Conservation (phyloP, 2,888 invertebrate genomes). For the Sinodicranocentrus sp. region DNA sequence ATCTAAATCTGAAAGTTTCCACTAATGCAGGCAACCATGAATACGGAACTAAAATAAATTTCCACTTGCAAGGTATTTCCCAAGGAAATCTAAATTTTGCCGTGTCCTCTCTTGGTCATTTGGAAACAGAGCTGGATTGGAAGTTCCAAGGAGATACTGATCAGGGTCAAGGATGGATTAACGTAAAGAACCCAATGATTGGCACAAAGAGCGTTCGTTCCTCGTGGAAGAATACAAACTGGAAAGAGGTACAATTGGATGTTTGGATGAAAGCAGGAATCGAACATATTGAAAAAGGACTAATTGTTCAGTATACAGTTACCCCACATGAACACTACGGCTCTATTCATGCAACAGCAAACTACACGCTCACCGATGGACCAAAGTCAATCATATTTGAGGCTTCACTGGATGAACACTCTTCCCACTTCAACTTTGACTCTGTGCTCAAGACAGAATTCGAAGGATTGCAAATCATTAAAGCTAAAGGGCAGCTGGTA, state of each 20-base stretch:
- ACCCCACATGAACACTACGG: slow-evolving; percentile 43
- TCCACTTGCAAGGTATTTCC: slow-evolving; percentile 67
- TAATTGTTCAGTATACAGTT: slow-evolving; percentile 62
- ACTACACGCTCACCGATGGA: slow-evolving; percentile 61
- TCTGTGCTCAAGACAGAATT: slow-evolving; percentile 70
- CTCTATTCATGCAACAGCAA: slow-evolving; percentile 50
- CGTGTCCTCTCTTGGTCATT: slow-evolving; percentile 59
- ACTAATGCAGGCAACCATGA: slow-evolving; percentile 57
- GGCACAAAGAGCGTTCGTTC: slow-evolving; percentile 62
- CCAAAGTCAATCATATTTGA: slow-evolving; percentile 57
- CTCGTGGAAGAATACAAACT: slow-evolving; percentile 69
- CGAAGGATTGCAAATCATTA: slow-evolving; percentile 33
- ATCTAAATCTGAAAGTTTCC: slow-evolving; percentile 41
- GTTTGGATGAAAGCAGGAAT: slow-evolving; percentile 55
- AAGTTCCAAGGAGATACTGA: slow-evolving; percentile 63
- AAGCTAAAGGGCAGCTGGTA: slow-evolving; percentile 34
- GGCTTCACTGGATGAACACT: slow-evolving; percentile 42
- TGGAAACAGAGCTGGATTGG: slow-evolving; percentile 69
- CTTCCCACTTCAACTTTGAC: slow-evolving; percentile 60
- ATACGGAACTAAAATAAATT: slow-evolving; percentile 44
- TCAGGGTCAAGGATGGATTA: slow-evolving; percentile 56
- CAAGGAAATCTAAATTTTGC: slow-evolving; percentile 65
- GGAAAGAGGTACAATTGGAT: slow-evolving; percentile 66
- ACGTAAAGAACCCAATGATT: slow-evolving; percentile 59
- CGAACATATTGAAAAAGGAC: slow-evolving; percentile 61